Conservation (phyloP, 2,113 vertebrate species). For the Neodontobutis hainanensis region DNA sequence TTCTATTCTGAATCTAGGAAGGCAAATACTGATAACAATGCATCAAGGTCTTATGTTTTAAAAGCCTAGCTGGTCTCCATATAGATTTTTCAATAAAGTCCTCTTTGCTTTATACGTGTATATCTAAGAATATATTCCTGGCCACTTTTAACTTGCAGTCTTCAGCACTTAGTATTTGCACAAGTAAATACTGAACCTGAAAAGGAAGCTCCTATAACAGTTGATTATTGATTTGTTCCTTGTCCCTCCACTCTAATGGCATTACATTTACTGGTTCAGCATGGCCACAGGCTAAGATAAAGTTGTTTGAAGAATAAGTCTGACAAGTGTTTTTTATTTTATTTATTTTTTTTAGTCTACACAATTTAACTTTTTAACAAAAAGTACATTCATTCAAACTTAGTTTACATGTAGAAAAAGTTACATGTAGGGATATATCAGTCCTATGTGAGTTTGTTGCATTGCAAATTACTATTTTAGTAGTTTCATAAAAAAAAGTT, state of each 20-base stretch:
- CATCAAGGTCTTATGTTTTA: slow-evolving; percentile 47
- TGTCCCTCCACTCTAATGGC: slow-evolving; percentile 84
- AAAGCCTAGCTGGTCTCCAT: slow-evolving; percentile 47
- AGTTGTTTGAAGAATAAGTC: slow-evolving; percentile 23
- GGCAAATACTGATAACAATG: slow-evolving; percentile 23
- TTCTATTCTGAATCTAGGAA: slow-evolving; percentile 3
- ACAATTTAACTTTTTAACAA: not conserved
- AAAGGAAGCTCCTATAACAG: slow-evolving; percentile 78
- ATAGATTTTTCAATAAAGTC: slow-evolving; percentile 73
- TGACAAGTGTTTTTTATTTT: not conserved
- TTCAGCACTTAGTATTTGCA: slow-evolving; percentile 73
- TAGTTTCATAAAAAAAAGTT: no score
- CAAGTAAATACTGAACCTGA: slow-evolving; percentile 81
- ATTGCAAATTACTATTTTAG: no score
- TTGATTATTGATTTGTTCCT: slow-evolving; percentile 84
- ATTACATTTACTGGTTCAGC: slow-evolving; percentile 62
- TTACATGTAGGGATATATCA: no score
- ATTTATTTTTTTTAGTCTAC: not conserved
- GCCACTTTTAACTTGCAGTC: slow-evolving; percentile 47
- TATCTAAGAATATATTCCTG: slow-evolving; percentile 41
- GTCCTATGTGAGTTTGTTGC: no score
- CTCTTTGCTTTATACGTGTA: slow-evolving; percentile 34
- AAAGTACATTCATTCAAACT: no score
- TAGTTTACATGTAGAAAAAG: no score
- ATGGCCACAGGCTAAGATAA: slow-evolving; percentile 22